Evolutionary conservation across 1,140 invertebrate genomes (phyloP).

Genomic region (Caligus rogercresseyi): DNA sequence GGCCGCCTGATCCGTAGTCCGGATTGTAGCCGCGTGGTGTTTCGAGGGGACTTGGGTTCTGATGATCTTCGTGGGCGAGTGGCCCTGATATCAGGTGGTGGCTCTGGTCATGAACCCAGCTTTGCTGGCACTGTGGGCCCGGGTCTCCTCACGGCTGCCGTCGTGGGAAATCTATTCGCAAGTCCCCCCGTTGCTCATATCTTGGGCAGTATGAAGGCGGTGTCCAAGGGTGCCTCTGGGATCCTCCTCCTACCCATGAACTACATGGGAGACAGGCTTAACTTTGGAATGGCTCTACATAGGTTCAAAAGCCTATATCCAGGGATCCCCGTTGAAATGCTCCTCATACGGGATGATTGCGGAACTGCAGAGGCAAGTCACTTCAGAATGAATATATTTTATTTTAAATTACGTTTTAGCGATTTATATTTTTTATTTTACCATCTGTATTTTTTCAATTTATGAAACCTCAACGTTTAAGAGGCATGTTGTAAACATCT

Average conservation of each 20-base stretch:
- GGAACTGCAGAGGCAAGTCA: neutral
- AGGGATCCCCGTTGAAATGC: conserved; percentile 17
- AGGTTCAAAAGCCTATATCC: conserved; percentile 34
- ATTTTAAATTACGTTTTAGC: no score
- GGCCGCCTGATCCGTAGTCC: neutral
- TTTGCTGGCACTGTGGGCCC: conserved; percentile 51
- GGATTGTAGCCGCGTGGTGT: conserved; percentile 1
- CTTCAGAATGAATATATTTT: no score
- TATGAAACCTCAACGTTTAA: no score
- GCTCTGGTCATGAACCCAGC: conserved; percentile 63
- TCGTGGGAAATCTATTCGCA: conserved; percentile 56
- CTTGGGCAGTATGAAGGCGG: conserved; percentile 41
- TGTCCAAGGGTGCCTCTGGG: conserved; percentile 32
- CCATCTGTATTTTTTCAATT: no score
- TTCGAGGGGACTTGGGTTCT: neutral
- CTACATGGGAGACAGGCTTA: conserved; percentile 69
- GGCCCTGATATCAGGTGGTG: conserved; percentile 51
- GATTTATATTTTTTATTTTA: no score
- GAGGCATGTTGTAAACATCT: no score
- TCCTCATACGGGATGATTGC: conserved; percentile 48
- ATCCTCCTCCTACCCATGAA: conserved; percentile 40
- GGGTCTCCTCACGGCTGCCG: conserved; percentile 53
- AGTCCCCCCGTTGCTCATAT: conserved; percentile 53
- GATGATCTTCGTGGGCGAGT: neutral
- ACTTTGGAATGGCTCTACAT: conserved; percentile 64